These are phyloP conservation scores for Hoplodrina blanda DNA, from an alignment of 2,888 invertebrate genomes.

Conservation along the genomic window DNA sequence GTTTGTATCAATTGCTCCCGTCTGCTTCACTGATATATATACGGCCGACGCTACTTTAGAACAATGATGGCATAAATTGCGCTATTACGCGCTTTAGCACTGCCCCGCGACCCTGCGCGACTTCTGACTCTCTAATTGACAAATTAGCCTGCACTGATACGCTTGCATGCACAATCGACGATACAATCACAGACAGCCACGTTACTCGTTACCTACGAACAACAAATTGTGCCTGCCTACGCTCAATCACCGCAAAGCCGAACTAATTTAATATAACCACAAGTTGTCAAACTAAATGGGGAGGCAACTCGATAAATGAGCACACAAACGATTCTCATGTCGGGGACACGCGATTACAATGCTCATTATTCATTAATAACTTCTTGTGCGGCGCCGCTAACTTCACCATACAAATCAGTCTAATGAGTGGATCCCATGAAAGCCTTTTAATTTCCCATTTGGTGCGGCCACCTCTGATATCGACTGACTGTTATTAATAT, in stretches of 20 bases:
- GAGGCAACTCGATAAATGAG: slow-evolving; percentile 77
- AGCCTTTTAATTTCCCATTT: slow-evolving; percentile 90
- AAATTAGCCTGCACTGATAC: slow-evolving; percentile 83
- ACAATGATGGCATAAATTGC: slow-evolving; percentile 90
- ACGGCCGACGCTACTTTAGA: slow-evolving; percentile 90
- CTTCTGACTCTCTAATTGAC: slow-evolving; percentile 80
- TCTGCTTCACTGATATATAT: slow-evolving; percentile 89
- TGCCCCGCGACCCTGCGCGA: slow-evolving; percentile 81
- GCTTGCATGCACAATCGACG: slow-evolving; percentile 77
- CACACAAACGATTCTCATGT: slow-evolving; percentile 81
- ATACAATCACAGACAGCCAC: slow-evolving; percentile 72
- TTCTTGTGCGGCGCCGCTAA: slow-evolving; percentile 84
- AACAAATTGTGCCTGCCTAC: slow-evolving; percentile 66
- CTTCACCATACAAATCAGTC: slow-evolving; percentile 84
- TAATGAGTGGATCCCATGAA: slow-evolving; percentile 88
- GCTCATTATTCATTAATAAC: slow-evolving; percentile 86
- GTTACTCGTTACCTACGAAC: slow-evolving; percentile 64
- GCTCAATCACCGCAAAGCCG: slow-evolving; percentile 55
- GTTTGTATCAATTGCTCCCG: slow-evolving; percentile 90
- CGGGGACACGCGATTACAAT: slow-evolving; percentile 82
- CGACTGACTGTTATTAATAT: slow-evolving; percentile 88
- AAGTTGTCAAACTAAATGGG: slow-evolving; percentile 70
- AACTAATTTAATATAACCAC: slow-evolving; percentile 69
- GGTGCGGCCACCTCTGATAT: slow-evolving; percentile 86
- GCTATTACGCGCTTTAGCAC: slow-evolving; percentile 85